Evolutionary conservation across 2,797 vertebrate species (phyloP).

Genomic region (Eupleurogrammus muticus): DNA sequence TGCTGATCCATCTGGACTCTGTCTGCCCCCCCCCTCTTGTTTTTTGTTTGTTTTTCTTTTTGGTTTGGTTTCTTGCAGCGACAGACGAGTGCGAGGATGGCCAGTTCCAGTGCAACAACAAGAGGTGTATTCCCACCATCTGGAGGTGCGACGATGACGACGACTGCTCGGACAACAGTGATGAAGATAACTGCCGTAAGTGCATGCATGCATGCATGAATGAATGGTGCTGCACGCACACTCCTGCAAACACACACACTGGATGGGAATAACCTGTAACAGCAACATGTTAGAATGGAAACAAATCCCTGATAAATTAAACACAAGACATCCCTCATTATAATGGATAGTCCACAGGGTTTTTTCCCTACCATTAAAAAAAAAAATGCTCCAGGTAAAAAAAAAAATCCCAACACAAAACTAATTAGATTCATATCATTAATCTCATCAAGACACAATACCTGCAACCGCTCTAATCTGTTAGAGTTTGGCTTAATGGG

Average conservation of each 20-base stretch:
- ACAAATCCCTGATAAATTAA: not conserved
- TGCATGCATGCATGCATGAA: too few relatives aligned
- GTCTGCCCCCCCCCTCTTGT: not conserved
- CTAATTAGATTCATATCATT: constrained; percentile 2
- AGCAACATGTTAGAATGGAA: not conserved
- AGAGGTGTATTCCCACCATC: constrained; percentile 93
- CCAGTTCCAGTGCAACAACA: constrained; percentile 96
- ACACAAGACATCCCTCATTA: not conserved
- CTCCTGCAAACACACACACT: not conserved
- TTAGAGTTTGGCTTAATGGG: constrained; percentile 30
- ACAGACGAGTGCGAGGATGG: constrained; percentile 90
- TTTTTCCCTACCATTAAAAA: not conserved
- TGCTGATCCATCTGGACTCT: constrained; percentile 53
- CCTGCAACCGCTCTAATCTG: constrained; percentile 17
- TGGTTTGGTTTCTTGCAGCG: constrained; percentile 51
- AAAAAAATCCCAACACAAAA: not conserved
- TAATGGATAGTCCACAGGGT: not conserved
- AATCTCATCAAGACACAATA: constrained; percentile 17
- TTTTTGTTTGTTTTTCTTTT: not conserved
- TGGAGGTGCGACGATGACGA: constrained; percentile 98
- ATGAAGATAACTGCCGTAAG: constrained; percentile 97
- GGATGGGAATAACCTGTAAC: not conserved
- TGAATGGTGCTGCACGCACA: too few relatives aligned
- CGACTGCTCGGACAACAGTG: constrained; percentile 97
- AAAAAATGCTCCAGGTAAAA: not conserved